Evolutionary conservation across 2,888 invertebrate genomes (phyloP).

Genomic region (Ptycholaimellus sp.): DNA sequence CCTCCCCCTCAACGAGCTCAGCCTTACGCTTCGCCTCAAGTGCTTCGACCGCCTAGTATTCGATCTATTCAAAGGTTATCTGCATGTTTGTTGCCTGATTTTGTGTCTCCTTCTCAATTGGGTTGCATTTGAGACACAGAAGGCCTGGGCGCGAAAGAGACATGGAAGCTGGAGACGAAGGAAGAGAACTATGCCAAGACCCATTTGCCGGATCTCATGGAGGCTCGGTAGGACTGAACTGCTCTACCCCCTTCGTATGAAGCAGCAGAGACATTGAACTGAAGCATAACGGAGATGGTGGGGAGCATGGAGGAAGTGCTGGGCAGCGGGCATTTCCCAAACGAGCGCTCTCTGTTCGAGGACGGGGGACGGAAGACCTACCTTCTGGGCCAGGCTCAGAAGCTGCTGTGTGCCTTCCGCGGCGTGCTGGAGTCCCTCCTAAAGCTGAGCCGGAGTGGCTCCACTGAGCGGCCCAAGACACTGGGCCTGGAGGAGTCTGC

Average conservation of each 20-base stretch:
- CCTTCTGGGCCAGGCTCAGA: too few species aligned
- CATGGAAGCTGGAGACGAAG: constrained; percentile 19
- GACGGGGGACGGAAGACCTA: too few species aligned
- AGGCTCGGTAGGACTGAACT: constrained; percentile 1
- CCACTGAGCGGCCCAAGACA: too few species aligned
- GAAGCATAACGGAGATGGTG: too few species aligned
- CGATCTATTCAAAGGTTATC: background rate
- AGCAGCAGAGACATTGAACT: too few species aligned
- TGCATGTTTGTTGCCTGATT: background rate
- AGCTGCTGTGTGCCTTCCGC: too few species aligned
- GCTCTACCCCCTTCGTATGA: background rate
- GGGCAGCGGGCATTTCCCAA: too few species aligned
- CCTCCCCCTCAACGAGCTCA: constrained; percentile 19
- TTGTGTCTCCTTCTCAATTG: background rate
- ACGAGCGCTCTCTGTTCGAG: too few species aligned
- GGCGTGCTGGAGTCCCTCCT: too few species aligned
- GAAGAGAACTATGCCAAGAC: constrained; percentile 15
- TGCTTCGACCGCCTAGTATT: constrained; percentile 13
- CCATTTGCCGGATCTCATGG: constrained; percentile 17
- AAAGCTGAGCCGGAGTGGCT: too few species aligned
- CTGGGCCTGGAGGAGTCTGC: too few species aligned
- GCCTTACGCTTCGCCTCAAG: constrained; percentile 18
- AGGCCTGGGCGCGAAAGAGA: constrained; percentile 15
- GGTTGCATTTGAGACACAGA: constrained; percentile 11
- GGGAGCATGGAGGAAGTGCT: too few species aligned